Evolutionary conservation across 2,113 vertebrate species (phyloP).

Genomic region (western clawed frog (Xenopus tropicalis)): UCB_Xtro_10.0 CM004445.2:34152501-34153000

Average conservation of each 20-base stretch:
- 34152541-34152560: constrained; percentile 29
- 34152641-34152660: background rate
- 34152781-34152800: constrained; percentile 51
- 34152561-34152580: constrained; percentile 43
- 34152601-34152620: constrained; percentile 43
- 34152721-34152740: constrained; percentile 64
- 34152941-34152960: constrained; percentile 41
- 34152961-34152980: constrained; percentile 37
- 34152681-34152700: constrained; percentile 41
- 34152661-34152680: constrained; percentile 44
- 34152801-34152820: constrained; percentile 53
- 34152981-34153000: constrained; percentile 22
- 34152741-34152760: constrained; percentile 54
- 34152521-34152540: constrained; percentile 30
- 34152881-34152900: constrained; percentile 43
- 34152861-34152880: constrained; percentile 46
- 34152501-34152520: too few species aligned
- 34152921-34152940: constrained; percentile 29
- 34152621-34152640: constrained; percentile 38
- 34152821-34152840: constrained; percentile 50
- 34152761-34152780: constrained; percentile 51
- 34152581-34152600: constrained; percentile 43
- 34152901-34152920: constrained; percentile 15
- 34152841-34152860: constrained; percentile 51
- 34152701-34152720: constrained; percentile 46